A percentile compares a stretch with the other conserved stretches of the same genome.
phyloP scores from a whole-genome alignment of 2,888 invertebrate species.

The Galerucella pusilla region DNA sequence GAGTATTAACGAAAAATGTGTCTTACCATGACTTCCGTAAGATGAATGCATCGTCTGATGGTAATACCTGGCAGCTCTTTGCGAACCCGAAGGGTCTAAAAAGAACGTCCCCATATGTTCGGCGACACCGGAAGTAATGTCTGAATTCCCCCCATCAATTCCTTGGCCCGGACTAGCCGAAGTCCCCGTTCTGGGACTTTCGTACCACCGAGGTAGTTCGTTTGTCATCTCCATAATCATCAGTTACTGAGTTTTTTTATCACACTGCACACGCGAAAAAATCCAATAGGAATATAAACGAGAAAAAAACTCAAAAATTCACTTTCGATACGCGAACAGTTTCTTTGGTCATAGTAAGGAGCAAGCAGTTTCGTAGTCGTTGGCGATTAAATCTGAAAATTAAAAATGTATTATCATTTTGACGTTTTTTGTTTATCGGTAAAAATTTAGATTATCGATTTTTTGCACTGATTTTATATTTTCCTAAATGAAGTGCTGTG shows the following conservation, averaged over 20 bases:
- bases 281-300: constrained; percentile 16
- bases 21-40: constrained; percentile 66
- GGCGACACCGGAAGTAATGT: constrained; percentile 64
- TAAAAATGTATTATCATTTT: constrained; percentile 18
- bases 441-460: constrained; percentile 31
- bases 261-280: constrained; percentile 57
- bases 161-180: constrained; percentile 63
- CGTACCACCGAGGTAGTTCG: constrained; percentile 66
- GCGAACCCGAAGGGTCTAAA: constrained; percentile 64
- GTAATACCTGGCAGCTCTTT: constrained; percentile 65
- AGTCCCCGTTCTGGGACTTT: constrained; percentile 64
- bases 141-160: constrained; percentile 57
- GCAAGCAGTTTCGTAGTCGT: constrained; percentile 42
- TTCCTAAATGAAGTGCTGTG: constrained; percentile 29
- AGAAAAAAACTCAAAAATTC: constrained; percentile 21
- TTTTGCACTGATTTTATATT: constrained; percentile 45
- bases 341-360: constrained; percentile 45
- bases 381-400: constrained; percentile 44
- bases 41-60: constrained; percentile 67
- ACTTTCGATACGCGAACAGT: constrained; percentile 38
- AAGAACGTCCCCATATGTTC: constrained; percentile 67
- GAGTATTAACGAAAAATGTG: neutral
- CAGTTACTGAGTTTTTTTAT: constrained; percentile 50
- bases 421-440: constrained; percentile 18
- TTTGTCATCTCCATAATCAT: constrained; percentile 68